Base-by-base conservation (phyloP, 1,140 invertebrate species). In the Bombus cullumanus region DNA sequence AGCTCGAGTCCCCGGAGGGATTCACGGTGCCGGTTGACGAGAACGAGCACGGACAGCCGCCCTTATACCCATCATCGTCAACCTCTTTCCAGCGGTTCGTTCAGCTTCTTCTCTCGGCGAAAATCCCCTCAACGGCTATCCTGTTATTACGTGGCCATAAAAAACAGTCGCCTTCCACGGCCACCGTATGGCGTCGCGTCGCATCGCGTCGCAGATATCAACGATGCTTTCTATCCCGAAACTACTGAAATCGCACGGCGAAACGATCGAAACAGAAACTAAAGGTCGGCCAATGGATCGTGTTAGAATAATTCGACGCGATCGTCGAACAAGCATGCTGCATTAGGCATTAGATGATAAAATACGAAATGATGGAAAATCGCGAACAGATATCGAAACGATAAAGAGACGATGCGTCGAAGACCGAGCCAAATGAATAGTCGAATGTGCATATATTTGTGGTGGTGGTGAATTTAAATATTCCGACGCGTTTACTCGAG, bases 31-130 rank as follows among this genome's bases (percentile, higher is more conserved):
- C 86, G 90, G 85, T 91, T 94, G 93, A 95, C 93, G 93, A 94
- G 93, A 94, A 95, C 94, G 90, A 94, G 89, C 89, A 92, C 89
- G 92, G 94, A 95, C 94, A 95, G 91, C 91, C 92, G 91, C 92
- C 94, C 94, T 94, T 94, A 94, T 91, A 93, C 93, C 93, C 94
- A 94, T 95, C 94, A 94, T 95, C 93, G 93, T 94, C 92, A 92
- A 91, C 92, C 90, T 88, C 88, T 80, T 80, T 91, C 89, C 75
- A 81, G 39, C 31, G 34, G 37, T 81, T 76, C 47, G 84, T 81
- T 69, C 81, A 31, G n/a, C 53, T 86, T 37, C 34, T 57, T 83
- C 47, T 64, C 72, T 41, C 2, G 64, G 59, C 73, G 79, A 76
- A 92, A 89, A 89, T 91, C 86, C 86, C 77, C 82, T 85, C 75